These are phyloP conservation scores for Drosophila saltans DNA, from an alignment of 1,140 invertebrate genomes.

Conservation along the genomic window DNA sequence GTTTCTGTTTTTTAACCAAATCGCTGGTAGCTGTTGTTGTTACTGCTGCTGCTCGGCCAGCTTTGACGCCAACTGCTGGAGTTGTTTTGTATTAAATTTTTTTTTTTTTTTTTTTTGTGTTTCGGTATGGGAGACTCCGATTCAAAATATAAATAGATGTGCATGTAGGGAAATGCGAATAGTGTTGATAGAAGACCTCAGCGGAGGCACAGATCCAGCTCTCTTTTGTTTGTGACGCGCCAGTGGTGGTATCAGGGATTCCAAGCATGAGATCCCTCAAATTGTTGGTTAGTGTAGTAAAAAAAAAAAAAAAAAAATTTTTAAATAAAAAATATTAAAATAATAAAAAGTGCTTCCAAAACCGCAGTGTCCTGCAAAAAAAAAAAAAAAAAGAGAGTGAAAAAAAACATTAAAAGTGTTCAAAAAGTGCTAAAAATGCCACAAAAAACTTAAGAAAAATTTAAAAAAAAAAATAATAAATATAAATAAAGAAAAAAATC, in stretches of 20 bases:
- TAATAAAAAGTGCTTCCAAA: background rate
- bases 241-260: constrained; percentile 76
- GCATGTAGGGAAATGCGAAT: constrained; percentile 81
- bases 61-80: background rate
- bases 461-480: too few species aligned
- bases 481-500: background rate
- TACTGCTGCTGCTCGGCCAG: constrained; percentile 17
- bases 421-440: background rate
- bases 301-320: background rate
- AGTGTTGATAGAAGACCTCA: constrained; percentile 83
- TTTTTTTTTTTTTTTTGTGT: background rate
- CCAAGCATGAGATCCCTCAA: constrained; percentile 82
- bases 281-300: constrained; percentile 75
- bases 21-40: constrained; percentile 21
- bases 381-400: background rate
- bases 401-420: too few species aligned
- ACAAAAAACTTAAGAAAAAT: constrained; percentile 21
- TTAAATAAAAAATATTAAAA: background rate
- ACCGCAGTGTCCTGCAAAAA: background rate
- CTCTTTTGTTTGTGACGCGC: constrained; percentile 77
- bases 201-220: constrained; percentile 78
- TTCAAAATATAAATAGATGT: constrained; percentile 84
- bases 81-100: constrained; percentile 10
- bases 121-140: constrained; percentile 46
- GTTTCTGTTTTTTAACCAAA: constrained; percentile 53